A percentile compares a stretch with the other conserved stretches of the same genome.
phyloP scores from a whole-genome alignment of 1,140 invertebrate genomes.

The Brachionus angularis region DNA sequence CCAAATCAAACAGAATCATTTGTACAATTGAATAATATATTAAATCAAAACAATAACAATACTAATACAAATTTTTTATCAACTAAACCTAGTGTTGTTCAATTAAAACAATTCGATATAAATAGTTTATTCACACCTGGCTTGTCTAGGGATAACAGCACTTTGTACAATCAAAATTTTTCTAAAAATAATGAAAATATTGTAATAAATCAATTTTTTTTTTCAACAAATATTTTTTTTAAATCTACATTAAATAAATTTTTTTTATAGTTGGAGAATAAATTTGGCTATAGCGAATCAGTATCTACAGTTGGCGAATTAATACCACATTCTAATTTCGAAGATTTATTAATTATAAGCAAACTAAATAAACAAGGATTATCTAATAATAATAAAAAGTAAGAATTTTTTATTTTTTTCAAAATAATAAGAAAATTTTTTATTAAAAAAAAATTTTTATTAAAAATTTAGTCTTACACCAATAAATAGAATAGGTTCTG shows the following conservation, averaged over 20 bases:
- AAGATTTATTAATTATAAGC: conserved; percentile 18
- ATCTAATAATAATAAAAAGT: background rate
- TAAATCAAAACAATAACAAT: too few relatives aligned
- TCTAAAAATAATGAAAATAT: background rate
- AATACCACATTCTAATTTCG: conserved; percentile 11
- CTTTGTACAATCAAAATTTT: conserved; percentile 15
- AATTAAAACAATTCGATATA: conserved; percentile 19
- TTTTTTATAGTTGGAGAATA: conserved; percentile 2
- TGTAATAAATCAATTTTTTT: conserved; percentile 1
- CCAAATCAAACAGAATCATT: background rate
- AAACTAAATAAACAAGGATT: conserved; percentile 20
- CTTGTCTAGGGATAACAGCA: conserved; percentile 23
- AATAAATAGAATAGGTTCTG: conserved; percentile 11
- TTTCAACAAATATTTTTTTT: background rate
- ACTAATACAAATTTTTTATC: too few relatives aligned
- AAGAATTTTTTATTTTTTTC: background rate
- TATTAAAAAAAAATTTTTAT: background rate
- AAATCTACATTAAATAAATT: too few relatives aligned
- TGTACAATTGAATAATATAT: too few relatives aligned
- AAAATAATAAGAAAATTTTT: background rate
- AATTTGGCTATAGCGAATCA: conserved; percentile 31
- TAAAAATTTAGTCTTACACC: conserved; percentile 5
- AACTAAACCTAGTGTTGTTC: conserved; percentile 4
- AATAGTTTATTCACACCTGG: conserved; percentile 4
- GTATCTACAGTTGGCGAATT: conserved; percentile 16